A percentile compares a stretch with the other conserved stretches of the same genome.
Conservation (phyloP, 2,888 invertebrate species). For the Dugesia japonica region DNA sequence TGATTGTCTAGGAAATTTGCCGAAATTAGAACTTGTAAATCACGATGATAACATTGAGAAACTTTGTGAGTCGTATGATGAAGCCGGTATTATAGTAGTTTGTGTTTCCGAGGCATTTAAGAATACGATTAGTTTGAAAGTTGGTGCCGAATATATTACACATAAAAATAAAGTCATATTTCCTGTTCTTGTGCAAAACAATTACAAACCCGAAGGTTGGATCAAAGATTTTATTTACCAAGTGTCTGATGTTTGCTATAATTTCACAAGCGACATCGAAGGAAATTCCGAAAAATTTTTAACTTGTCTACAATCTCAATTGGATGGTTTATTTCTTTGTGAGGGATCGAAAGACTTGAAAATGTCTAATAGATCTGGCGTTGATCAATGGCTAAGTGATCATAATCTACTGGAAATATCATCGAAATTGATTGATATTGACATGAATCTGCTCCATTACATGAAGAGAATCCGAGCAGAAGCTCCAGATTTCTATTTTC, state of each 20-base stretch:
- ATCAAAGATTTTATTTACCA: slow-evolving; percentile 8
- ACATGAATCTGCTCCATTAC: neutral
- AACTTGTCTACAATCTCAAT: neutral
- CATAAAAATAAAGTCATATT: neutral
- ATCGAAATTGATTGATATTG: neutral
- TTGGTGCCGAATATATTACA: neutral
- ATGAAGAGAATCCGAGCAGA: neutral
- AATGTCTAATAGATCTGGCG: neutral
- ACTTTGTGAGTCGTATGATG: neutral
- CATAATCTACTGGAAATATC: neutral
- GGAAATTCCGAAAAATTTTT: neutral
- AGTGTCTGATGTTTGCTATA: neutral
- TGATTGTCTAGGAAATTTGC: neutral
- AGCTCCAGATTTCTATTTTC: neutral
- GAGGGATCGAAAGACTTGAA: too few relatives aligned
- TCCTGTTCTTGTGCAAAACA: neutral
- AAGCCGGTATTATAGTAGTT: neutral
- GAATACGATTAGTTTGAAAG: neutral
- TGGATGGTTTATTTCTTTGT: too few relatives aligned
- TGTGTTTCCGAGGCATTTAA: neutral
- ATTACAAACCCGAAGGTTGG: slow-evolving; percentile 1
- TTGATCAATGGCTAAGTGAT: neutral
- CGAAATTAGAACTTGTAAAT: neutral
- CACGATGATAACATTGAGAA: neutral
- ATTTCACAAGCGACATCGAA: neutral